phyloP scores from a whole-genome alignment of 2,113 vertebrate species.

The Numida meleagris region DNA sequence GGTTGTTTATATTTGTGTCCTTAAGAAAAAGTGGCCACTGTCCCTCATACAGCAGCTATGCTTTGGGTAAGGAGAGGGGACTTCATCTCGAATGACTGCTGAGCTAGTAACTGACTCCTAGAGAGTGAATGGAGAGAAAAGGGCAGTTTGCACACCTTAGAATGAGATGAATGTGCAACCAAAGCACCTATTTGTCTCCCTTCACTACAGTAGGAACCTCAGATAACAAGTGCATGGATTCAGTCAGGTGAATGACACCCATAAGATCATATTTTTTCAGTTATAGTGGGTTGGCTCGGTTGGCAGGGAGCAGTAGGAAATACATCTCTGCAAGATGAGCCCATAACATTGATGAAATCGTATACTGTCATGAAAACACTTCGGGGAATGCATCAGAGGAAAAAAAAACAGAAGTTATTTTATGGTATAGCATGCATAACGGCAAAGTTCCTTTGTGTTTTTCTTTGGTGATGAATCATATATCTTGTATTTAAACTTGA shows the following conservation, averaged over 20 bases:
- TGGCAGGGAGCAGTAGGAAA: background rate
- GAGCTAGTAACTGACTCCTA: background rate
- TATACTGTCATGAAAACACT: background rate
- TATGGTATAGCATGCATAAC: background rate
- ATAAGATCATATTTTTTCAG: background rate
- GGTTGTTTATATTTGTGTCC: background rate
- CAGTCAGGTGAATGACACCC: background rate
- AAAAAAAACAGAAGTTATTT: background rate
- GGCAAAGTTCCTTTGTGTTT: background rate
- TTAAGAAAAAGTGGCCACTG: background rate
- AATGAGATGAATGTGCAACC: background rate
- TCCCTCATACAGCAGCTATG: background rate
- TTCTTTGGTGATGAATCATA: background rate
- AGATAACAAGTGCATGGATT: background rate
- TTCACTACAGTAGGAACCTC: background rate
- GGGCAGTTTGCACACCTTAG: background rate
- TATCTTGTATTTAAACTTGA: constrained; percentile 1
- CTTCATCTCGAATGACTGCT: background rate
- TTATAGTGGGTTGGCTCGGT: background rate
- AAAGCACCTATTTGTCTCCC: background rate
- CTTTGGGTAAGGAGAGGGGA: background rate
- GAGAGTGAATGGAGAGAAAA: background rate
- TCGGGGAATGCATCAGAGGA: background rate
- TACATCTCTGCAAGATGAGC: background rate
- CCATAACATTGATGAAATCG: background rate